Conservation (phyloP, 1,140 invertebrate species). For the Drosophila melanogaster region DNA sequence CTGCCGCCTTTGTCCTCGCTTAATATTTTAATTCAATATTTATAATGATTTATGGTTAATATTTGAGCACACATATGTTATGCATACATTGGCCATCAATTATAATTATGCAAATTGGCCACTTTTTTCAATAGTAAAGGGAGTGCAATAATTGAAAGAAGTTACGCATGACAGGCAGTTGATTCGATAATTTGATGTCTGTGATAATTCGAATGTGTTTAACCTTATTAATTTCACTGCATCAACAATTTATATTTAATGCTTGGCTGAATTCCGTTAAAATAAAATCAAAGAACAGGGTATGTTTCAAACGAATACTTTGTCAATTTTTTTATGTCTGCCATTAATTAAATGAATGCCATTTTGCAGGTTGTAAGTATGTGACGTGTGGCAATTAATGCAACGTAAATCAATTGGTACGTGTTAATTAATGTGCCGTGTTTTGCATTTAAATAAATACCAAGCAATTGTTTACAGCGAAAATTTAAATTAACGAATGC, state of each 20-base stretch:
- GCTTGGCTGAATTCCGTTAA: not conserved
- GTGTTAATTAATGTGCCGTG: constrained; percentile 61
- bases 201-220: not conserved
- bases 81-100: constrained; percentile 27
- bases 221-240: constrained; percentile 2
- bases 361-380: constrained; percentile 26
- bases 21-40: constrained; percentile 32
- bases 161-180: constrained; percentile 1
- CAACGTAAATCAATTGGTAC: constrained; percentile 63
- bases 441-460: constrained; percentile 37
- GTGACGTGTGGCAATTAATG: constrained; percentile 56
- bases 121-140: constrained; percentile 6
- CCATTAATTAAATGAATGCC: constrained; percentile 66
- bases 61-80: constrained; percentile 44
- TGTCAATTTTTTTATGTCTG: constrained; percentile 16
- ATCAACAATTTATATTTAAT: not conserved
- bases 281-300: constrained; percentile 1
- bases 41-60: constrained; percentile 37
- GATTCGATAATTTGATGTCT: constrained; percentile 8
- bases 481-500: constrained; percentile 24
- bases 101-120: constrained; percentile 44
- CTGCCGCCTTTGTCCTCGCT: not conserved
- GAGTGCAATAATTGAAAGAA: not conserved
- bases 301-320: constrained; percentile 30
- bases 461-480: constrained; percentile 5